phyloP scores from a whole-genome alignment of 2,113 vertebrate species.

The Motacilla alba region DNA sequence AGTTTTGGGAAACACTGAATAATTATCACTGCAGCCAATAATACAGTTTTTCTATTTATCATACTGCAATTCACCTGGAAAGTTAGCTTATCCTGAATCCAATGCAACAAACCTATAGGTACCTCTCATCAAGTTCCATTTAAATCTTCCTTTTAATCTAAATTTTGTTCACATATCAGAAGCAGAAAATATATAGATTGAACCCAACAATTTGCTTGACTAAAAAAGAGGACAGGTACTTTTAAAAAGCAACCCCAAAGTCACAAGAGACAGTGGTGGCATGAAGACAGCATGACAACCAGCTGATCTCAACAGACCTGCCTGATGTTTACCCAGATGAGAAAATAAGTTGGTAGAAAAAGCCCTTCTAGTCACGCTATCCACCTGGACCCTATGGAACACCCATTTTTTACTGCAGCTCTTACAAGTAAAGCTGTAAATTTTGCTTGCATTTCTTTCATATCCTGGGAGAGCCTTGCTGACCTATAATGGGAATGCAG shows the following conservation, averaged over 20 bases:
- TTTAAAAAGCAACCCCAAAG: background rate
- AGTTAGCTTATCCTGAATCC: background rate
- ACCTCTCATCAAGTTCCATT: background rate
- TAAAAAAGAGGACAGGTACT: rapidly evolving
- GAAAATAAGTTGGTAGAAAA: background rate
- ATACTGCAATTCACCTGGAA: background rate
- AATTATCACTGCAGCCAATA: background rate
- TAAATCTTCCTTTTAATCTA: background rate
- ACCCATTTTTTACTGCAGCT: background rate
- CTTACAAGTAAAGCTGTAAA: background rate
- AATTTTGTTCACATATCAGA: background rate
- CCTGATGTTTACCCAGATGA: background rate
- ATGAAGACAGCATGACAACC: background rate
- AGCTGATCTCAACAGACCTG: background rate
- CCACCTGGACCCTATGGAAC: too few species aligned
- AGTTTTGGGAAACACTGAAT: background rate
- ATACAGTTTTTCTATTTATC: background rate
- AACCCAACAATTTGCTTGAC: background rate
- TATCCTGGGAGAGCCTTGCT: background rate
- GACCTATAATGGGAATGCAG: background rate
- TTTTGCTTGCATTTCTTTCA: background rate
- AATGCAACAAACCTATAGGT: background rate
- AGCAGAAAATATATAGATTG: background rate
- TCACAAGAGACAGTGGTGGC: background rate
- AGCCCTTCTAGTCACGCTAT: rapidly evolving